These are phyloP conservation scores for Graptemys geographica DNA, from an alignment of 2,797 vertebrate genomes.

Conservation along the genomic window DNA sequence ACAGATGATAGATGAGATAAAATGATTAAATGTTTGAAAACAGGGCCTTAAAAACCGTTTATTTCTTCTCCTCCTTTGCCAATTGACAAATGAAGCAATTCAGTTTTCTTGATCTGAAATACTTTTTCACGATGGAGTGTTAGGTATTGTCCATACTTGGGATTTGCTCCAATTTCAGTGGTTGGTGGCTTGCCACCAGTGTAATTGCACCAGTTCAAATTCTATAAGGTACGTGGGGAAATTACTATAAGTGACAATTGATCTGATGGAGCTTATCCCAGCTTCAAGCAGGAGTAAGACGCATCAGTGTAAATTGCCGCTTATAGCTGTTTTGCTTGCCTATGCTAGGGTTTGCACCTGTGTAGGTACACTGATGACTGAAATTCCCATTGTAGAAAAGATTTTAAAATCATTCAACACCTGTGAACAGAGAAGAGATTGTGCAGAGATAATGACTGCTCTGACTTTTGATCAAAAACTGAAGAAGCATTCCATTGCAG, in stretches of 20 bases:
- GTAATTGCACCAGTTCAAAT: not conserved
- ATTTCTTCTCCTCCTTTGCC: not conserved
- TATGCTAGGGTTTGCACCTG: not conserved
- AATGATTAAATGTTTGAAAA: not conserved
- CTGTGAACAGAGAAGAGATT: not conserved
- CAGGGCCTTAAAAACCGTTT: not conserved
- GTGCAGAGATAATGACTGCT: not conserved
- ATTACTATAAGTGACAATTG: not conserved
- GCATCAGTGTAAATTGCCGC: not conserved
- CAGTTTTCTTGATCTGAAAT: not conserved
- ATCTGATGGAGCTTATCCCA: not conserved
- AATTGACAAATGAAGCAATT: not conserved
- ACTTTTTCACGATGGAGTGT: constrained; percentile 9
- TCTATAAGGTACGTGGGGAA: not conserved
- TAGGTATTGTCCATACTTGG: not conserved
- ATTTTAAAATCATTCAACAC: not conserved
- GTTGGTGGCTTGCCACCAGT: not conserved
- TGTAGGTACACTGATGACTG: not conserved
- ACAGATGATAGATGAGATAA: not conserved
- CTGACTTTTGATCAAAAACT: not conserved
- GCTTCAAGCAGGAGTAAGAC: not conserved
- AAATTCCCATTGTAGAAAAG: not conserved
- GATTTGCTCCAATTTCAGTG: not conserved
- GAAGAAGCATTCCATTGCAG: not conserved
- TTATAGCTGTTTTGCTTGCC: not conserved